Conservation (phyloP, 2,797 vertebrate species). For the Urosaurus nigricauda region DNA sequence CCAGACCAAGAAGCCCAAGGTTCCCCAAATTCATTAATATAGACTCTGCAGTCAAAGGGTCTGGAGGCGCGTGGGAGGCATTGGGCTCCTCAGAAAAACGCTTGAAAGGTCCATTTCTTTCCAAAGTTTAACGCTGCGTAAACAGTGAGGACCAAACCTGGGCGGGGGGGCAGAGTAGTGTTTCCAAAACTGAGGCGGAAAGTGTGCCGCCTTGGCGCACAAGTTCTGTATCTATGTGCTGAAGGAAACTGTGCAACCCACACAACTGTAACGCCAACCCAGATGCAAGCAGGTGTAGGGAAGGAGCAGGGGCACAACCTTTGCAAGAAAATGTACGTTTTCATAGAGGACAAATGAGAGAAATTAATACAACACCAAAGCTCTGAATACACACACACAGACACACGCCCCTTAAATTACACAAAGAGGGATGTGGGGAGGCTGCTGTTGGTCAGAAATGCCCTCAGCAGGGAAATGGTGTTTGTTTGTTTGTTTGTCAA, state of each 20-base stretch:
- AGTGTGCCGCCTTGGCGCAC: neutral
- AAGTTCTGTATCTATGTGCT: no score
- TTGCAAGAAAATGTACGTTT: neutral
- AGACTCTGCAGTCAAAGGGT: neutral
- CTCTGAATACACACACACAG: neutral
- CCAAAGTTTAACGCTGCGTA: neutral
- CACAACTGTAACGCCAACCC: neutral
- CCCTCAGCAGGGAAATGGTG: neutral
- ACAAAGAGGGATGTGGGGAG: neutral
- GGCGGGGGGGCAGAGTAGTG: neutral
- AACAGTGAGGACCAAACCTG: neutral
- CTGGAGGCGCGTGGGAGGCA: neutral
- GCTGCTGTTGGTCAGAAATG: neutral
- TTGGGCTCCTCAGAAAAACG: neutral
- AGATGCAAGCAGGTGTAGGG: neutral
- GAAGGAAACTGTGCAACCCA: neutral
- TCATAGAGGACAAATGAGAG: neutral
- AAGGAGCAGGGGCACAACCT: neutral
- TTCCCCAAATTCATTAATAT: slow-evolving; percentile 6
- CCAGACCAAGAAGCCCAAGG: neutral
- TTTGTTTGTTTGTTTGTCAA: neutral
- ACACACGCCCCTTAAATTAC: neutral
- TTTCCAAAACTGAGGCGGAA: neutral
- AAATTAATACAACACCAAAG: slow-evolving; percentile 1
- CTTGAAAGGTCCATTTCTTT: neutral